Percentiles rank a stretch among this genome's conserved stretches.
Evolutionary conservation across 2,888 invertebrate species (phyloP).

Genomic region (Papilio protenor): DNA sequence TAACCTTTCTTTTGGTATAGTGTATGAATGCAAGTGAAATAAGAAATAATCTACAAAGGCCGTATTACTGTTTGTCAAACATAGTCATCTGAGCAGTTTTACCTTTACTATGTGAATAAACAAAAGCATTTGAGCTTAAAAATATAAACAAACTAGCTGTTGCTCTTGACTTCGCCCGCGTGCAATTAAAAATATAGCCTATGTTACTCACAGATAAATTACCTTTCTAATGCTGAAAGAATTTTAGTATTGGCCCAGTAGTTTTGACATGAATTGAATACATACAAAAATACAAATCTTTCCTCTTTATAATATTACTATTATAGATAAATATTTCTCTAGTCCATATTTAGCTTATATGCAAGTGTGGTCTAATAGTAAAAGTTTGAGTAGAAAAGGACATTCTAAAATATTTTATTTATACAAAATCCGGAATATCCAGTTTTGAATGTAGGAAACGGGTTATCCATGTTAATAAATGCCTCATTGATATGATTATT

Average conservation of each 20-base stretch:
- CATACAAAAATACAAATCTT: too few species aligned
- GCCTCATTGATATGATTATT: neutral
- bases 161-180: too few species aligned
- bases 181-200: too few species aligned
- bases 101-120: neutral
- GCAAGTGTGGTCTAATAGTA: neutral
- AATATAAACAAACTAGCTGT: neutral
- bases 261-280: too few species aligned
- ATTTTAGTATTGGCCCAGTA: too few species aligned
- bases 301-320: too few species aligned
- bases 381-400: neutral
- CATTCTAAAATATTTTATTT: neutral
- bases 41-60: neutral
- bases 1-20: neutral
- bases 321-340: neutral
- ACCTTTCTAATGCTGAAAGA: too few species aligned
- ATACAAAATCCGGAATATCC: neutral
- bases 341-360: too few species aligned
- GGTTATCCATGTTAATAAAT: neutral
- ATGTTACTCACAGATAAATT: too few species aligned
- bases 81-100: neutral
- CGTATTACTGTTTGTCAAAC: neutral
- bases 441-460: neutral
- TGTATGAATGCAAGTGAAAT: neutral
- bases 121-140: neutral